phyloP scores from a whole-genome alignment of 2,113 vertebrate species.

The Tetrax tetrax region DNA sequence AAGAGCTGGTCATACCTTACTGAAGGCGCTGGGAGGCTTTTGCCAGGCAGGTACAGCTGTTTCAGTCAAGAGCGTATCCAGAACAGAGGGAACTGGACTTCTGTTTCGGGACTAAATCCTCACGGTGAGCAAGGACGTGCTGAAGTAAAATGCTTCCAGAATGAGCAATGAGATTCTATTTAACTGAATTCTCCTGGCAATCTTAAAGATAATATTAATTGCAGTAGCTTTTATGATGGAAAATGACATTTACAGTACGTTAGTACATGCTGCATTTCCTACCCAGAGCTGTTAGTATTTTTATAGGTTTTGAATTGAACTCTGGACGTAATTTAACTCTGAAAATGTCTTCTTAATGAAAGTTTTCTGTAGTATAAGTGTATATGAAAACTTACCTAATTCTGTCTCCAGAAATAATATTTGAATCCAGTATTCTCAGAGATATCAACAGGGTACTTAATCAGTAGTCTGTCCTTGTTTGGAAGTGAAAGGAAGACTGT shows the following conservation, averaged over 20 bases:
- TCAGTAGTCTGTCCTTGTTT: neutral
- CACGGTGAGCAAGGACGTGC: fast-evolving
- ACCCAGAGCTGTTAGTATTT: neutral
- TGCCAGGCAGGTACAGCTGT: neutral
- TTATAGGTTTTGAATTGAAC: neutral
- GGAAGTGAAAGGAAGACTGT: neutral
- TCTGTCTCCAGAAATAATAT: neutral
- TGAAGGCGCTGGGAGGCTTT: neutral
- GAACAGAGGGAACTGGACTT: neutral
- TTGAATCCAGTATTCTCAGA: neutral
- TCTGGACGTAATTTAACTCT: neutral
- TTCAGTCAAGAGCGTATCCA: neutral
- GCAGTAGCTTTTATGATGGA: neutral
- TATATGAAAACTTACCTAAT: neutral
- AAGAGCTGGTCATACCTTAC: neutral
- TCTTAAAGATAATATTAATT: neutral
- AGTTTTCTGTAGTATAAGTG: neutral
- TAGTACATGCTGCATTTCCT: neutral
- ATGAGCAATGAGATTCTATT: neutral
- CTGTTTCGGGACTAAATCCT: neutral
- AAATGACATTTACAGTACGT: neutral
- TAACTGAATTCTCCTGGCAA: neutral
- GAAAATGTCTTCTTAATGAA: neutral
- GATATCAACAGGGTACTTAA: neutral
- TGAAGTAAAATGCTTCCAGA: neutral